These are phyloP conservation scores for Monoplex corrugatus DNA, from an alignment of 2,888 invertebrate species.

Conservation along the genomic window DNA sequence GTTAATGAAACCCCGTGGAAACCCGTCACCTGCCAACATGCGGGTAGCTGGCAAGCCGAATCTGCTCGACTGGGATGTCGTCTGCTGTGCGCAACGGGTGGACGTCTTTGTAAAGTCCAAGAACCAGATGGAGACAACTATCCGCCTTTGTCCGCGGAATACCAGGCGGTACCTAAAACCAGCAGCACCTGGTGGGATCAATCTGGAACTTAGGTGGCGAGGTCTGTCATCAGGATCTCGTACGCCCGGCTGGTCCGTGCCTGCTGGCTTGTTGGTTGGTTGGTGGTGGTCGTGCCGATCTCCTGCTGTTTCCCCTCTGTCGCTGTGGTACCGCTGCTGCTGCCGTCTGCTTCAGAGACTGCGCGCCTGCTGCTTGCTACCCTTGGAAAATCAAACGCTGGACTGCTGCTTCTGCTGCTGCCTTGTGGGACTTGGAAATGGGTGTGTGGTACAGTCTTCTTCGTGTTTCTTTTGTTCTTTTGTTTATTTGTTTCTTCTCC, in stretches of 20 bases:
- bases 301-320: neutral
- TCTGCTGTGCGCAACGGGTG: neutral
- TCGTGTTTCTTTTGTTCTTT: neutral
- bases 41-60: too few species aligned
- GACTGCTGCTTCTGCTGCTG: neutral
- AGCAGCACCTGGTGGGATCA: neutral
- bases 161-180: constrained; percentile 13
- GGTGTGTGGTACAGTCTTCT: neutral
- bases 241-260: neutral
- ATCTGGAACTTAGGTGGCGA: neutral
- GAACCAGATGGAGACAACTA: neutral
- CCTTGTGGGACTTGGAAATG: neutral
- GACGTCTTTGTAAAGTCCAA: neutral
- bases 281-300: too few species aligned
- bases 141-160: constrained; percentile 13
- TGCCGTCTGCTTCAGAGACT: neutral
- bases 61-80: constrained; percentile 2
- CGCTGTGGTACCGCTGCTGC: neutral
- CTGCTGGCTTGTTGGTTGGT: constrained; percentile 1
- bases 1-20: constrained; percentile 2
- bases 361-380: neutral
- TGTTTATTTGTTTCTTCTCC: neutral
- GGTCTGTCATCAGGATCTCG: constrained; percentile 1
- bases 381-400: too few species aligned
- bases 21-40: constrained; percentile 39